A percentile compares a stretch with the other conserved stretches of the same genome.
Evolutionary conservation across 2,888 invertebrate species (phyloP).

Genomic region (Mimachlamys varia): DNA sequence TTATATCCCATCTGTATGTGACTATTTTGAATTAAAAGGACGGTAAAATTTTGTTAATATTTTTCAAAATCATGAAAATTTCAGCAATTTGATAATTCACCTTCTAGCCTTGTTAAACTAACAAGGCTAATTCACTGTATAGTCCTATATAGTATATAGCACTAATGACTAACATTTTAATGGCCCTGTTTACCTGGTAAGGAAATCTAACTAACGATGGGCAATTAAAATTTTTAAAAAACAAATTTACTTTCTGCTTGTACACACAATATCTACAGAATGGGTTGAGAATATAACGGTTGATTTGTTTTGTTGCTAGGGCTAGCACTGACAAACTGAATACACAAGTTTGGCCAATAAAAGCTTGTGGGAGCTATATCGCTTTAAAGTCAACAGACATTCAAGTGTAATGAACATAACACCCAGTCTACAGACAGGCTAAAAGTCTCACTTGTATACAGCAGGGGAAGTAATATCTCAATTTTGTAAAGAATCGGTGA

Average conservation of each 20-base stretch:
- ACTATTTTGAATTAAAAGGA: too few species aligned
- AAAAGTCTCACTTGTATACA: too few species aligned
- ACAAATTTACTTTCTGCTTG: background rate
- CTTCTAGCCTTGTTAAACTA: too few species aligned
- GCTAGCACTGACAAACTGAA: background rate
- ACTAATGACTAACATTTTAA: background rate
- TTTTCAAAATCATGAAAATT: too few species aligned
- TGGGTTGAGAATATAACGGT: background rate
- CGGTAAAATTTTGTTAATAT: too few species aligned
- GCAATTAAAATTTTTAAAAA: background rate
- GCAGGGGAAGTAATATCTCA: background rate
- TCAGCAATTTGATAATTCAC: too few species aligned
- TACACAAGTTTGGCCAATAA: background rate
- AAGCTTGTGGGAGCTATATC: too few species aligned
- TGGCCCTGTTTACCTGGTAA: background rate
- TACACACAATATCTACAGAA: conserved; percentile 22
- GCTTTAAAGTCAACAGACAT: too few species aligned
- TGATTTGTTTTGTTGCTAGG: background rate
- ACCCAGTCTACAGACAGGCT: background rate
- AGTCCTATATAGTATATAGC: background rate
- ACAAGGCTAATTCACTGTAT: background rate
- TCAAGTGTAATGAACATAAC: too few species aligned
- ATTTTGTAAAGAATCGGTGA: conserved; percentile 14
- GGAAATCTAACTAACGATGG: background rate
- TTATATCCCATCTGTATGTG: too few species aligned